Conservation (phyloP, 2,888 invertebrate species). For the Drosophila nigricruria region DNA sequence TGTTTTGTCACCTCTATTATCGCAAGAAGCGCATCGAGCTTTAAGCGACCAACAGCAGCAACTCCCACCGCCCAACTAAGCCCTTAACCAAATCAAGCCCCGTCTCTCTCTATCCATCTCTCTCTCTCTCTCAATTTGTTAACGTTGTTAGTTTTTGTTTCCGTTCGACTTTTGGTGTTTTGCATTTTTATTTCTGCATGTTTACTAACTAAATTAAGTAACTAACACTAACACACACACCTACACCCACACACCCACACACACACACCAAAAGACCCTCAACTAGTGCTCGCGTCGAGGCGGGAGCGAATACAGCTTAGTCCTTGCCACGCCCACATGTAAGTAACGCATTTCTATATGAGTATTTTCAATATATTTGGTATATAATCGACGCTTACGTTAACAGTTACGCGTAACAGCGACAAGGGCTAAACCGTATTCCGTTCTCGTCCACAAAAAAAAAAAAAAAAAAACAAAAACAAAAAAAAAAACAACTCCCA, state of each 20-base stretch:
- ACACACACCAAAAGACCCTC: constrained; percentile 6
- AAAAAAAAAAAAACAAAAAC: not conserved
- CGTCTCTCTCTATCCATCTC: not conserved
- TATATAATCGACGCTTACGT: constrained; percentile 75
- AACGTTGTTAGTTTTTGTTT: constrained; percentile 21
- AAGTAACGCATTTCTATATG: constrained; percentile 76
- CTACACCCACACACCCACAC: not conserved
- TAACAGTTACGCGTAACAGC: constrained; percentile 71
- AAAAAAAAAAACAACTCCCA: not conserved
- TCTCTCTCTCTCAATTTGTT: constrained; percentile 7
- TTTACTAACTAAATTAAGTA: constrained; percentile 9
- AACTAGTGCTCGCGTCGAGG: constrained; percentile 35
- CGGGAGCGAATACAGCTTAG: constrained; percentile 85
- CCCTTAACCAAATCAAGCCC: not conserved
- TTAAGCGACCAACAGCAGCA: constrained; percentile 43
- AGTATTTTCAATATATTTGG: constrained; percentile 40
- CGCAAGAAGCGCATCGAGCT: constrained; percentile 83
- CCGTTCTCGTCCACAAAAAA: constrained; percentile 71
- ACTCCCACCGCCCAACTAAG: not conserved
- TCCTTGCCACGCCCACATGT: constrained; percentile 84
- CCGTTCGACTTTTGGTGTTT: constrained; percentile 11
- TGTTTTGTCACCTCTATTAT: constrained; percentile 84
- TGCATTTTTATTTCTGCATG: constrained; percentile 33
- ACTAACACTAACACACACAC: constrained; percentile 23
- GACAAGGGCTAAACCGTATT: constrained; percentile 85